Conservation (phyloP, 2,797 vertebrate species). For the Fringilla coelebs region DNA sequence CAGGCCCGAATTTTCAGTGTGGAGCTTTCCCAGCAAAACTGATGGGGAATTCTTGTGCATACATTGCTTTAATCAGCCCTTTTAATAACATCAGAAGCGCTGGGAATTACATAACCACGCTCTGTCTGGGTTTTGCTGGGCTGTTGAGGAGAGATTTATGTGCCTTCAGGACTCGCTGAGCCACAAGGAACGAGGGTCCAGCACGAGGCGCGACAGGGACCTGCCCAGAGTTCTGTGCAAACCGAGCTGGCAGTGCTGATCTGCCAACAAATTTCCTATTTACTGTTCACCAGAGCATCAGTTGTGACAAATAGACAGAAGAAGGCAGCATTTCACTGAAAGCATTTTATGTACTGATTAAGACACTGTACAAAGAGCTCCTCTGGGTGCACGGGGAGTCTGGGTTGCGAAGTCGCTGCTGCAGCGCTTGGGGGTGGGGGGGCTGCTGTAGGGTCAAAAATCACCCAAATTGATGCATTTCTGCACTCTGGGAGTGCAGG, state of each 20-base stretch:
- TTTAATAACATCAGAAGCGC: background rate
- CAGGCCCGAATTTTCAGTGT: fast-evolving
- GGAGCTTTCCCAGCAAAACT: background rate
- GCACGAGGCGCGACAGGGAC: background rate
- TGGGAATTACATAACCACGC: fast-evolving
- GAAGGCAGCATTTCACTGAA: constrained; percentile 51
- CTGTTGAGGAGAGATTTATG: background rate
- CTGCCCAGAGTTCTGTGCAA: background rate
- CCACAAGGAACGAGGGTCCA: background rate
- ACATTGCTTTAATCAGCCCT: background rate
- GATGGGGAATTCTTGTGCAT: background rate
- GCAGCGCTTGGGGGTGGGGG: background rate
- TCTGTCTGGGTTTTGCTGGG: background rate
- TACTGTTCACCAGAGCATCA: constrained; percentile 49
- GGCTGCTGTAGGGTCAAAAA: background rate
- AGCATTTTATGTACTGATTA: constrained; percentile 16
- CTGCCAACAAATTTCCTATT: constrained; percentile 41
- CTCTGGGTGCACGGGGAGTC: background rate
- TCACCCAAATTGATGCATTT: background rate
- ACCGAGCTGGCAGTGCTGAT: background rate
- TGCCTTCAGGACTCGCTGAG: background rate
- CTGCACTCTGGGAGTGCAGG: background rate
- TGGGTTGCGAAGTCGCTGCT: background rate
- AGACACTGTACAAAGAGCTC: background rate
- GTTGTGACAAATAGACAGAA: constrained; percentile 48